Conservation (phyloP, 2,888 invertebrate genomes). For the Rhabditoides inermis region DNA sequence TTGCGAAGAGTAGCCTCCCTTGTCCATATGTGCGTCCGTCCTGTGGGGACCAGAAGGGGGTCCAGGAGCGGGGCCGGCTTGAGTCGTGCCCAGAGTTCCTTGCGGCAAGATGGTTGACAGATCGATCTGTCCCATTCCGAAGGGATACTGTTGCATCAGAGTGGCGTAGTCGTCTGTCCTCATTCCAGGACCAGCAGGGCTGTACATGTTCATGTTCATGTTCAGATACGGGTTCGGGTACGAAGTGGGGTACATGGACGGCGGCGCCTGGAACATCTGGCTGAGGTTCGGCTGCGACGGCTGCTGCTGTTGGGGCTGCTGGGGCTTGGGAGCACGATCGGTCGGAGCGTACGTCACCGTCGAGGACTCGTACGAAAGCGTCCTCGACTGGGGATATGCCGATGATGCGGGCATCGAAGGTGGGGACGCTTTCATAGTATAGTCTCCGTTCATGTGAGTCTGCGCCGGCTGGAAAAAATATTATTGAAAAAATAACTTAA, state of each 20-base stretch:
- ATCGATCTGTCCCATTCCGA: constrained; percentile 25
- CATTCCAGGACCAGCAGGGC: constrained; percentile 19
- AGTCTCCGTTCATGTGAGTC: constrained; percentile 13
- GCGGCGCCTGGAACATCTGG: constrained; percentile 18
- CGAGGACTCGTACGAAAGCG: constrained; percentile 17
- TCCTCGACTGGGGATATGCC: constrained; percentile 2
- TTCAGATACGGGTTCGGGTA: no score
- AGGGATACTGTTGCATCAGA: constrained; percentile 30
- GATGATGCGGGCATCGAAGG: constrained; percentile 13
- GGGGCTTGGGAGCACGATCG: constrained; percentile 15
- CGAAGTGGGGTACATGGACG: constrained; percentile 15
- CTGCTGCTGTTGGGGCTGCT: constrained; percentile 12
- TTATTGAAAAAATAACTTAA: not conserved
- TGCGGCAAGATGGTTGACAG: constrained; percentile 21
- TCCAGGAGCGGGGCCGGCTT: constrained; percentile 4
- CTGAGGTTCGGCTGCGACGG: constrained; percentile 8
- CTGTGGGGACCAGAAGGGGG: no score
- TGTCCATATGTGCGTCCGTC: no score
- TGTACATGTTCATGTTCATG: constrained; percentile 33
- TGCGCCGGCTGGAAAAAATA: constrained; percentile 12
- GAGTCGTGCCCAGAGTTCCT: not conserved
- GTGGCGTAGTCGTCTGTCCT: constrained; percentile 23
- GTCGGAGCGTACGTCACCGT: constrained; percentile 15
- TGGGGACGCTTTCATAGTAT: constrained; percentile 13
- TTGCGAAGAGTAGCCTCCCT: no score